phyloP scores from a whole-genome alignment of 2,113 vertebrate genomes.

The Ptychochromis oligacanthus region DNA sequence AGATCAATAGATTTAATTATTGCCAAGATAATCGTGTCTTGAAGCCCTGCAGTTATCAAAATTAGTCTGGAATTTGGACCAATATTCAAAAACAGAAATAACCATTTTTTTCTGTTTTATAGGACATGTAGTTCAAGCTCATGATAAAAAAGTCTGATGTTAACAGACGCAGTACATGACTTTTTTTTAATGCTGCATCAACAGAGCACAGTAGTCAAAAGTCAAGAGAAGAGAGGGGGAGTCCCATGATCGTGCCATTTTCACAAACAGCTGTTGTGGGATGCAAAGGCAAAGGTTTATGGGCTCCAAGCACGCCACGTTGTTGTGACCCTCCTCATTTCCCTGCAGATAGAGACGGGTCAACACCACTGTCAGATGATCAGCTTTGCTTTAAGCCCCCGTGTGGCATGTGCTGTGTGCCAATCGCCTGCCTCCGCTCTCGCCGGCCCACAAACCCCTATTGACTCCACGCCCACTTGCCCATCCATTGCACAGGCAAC shows the following conservation, averaged over 20 bases:
- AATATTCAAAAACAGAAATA: not conserved
- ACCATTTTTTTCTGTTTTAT: not conserved
- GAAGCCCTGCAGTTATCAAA: not conserved
- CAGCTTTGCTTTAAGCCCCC: slow-evolving; percentile 26
- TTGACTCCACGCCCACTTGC: slow-evolving; percentile 73
- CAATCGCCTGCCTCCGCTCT: slow-evolving; percentile 70
- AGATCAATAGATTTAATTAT: not conserved
- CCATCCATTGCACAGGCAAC: slow-evolving; percentile 71
- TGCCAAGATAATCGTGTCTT: not conserved
- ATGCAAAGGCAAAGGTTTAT: slow-evolving; percentile 26
- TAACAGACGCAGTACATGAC: not conserved
- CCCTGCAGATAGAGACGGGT: slow-evolving; percentile 53
- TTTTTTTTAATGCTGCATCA: not conserved
- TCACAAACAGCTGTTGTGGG: slow-evolving; percentile 22
- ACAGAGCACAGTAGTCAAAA: not conserved
- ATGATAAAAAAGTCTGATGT: not conserved
- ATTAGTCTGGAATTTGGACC: not conserved
- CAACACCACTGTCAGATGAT: slow-evolving; percentile 44
- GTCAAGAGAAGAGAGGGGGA: not conserved
- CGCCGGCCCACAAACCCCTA: slow-evolving; percentile 72
- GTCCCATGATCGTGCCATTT: slow-evolving; percentile 18
- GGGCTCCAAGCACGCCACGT: slow-evolving; percentile 15
- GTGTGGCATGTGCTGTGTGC: slow-evolving; percentile 44
- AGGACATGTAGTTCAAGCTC: not conserved
- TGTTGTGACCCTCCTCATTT: slow-evolving; percentile 42